Percentiles rank a stretch among this genome's conserved stretches.
phyloP scores from a whole-genome alignment of 2,797 vertebrate species.

The Sebastes minor region DNA sequence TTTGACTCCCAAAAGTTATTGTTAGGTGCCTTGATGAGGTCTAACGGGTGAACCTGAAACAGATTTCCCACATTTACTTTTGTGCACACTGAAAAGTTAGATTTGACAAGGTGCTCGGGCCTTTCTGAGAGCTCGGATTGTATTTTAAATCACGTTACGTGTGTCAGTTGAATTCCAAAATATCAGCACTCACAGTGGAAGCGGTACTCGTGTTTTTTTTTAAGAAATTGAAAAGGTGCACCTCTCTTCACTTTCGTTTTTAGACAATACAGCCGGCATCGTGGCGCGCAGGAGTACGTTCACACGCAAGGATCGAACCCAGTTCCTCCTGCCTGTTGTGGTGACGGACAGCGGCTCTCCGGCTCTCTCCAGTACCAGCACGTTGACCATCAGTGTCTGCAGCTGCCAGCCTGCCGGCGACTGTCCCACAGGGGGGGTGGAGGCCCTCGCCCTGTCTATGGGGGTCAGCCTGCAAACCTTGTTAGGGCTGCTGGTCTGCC shows the following conservation, averaged over 20 bases:
- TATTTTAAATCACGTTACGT: conserved; percentile 42
- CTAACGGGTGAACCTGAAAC: background rate
- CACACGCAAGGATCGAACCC: conserved; percentile 82
- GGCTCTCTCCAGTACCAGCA: conserved; percentile 89
- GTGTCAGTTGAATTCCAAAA: conserved; percentile 1
- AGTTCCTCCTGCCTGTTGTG: conserved; percentile 87
- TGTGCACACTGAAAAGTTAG: conserved; percentile 2
- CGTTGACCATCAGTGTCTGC: conserved; percentile 89
- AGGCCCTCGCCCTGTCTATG: conserved; percentile 82
- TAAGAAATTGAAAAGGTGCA: conserved; percentile 3
- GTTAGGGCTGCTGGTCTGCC: conserved; percentile 83
- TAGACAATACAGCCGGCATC: conserved; percentile 95
- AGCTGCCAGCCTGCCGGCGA: conserved; percentile 84
- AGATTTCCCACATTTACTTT: conserved; percentile 26
- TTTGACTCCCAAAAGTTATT: conserved; percentile 30
- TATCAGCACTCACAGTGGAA: background rate
- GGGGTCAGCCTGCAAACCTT: conserved; percentile 84
- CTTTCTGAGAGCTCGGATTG: conserved; percentile 3
- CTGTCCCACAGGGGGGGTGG: conserved; percentile 77
- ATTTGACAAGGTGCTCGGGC: conserved; percentile 5
- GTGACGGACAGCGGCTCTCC: conserved; percentile 90
- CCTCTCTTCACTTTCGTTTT: background rate
- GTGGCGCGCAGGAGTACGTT: conserved; percentile 88
- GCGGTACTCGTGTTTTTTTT: background rate
- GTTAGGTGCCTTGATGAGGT: conserved; percentile 22